These are phyloP conservation scores for Romanogobio albipinnatus DNA, from an alignment of 2,113 vertebrate species.

Conservation along the genomic window DNA sequence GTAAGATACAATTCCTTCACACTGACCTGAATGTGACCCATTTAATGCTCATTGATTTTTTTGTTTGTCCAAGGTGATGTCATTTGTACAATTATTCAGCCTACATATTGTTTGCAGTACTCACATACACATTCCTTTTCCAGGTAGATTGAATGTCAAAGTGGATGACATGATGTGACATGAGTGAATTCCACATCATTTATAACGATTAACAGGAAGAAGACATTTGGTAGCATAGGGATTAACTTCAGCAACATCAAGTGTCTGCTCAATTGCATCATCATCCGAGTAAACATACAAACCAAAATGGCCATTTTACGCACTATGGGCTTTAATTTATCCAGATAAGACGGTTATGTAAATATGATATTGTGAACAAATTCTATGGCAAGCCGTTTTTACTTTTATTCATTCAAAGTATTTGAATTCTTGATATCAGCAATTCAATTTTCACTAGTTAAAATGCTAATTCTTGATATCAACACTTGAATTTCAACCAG, in stretches of 20 bases:
- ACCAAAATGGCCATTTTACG: neutral
- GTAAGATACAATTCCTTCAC: conserved; percentile 7
- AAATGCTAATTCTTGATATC: too few relatives aligned
- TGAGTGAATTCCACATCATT: neutral
- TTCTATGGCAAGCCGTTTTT: too few relatives aligned
- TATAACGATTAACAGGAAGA: conserved; percentile 25
- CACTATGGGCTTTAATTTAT: neutral
- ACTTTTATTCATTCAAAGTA: too few relatives aligned
- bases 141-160: neutral
- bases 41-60: neutral
- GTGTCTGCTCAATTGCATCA: conserved; percentile 45
- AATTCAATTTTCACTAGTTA: too few relatives aligned
- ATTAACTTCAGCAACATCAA: conserved; percentile 43
- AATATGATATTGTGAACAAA: conserved; percentile 11
- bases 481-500: too few relatives aligned
- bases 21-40: neutral
- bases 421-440: too few relatives aligned
- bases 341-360: neutral
- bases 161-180: neutral
- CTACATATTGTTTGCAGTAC: neutral
- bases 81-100: neutral
- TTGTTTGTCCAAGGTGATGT: neutral
- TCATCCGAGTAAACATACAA: conserved; percentile 30
- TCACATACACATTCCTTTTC: neutral
- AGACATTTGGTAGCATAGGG: conserved; percentile 32